A percentile compares a stretch with the other conserved stretches of the same genome.
Evolutionary conservation across 2,113 vertebrate species (phyloP).

Genomic region (Mastomys natalensis): DNA sequence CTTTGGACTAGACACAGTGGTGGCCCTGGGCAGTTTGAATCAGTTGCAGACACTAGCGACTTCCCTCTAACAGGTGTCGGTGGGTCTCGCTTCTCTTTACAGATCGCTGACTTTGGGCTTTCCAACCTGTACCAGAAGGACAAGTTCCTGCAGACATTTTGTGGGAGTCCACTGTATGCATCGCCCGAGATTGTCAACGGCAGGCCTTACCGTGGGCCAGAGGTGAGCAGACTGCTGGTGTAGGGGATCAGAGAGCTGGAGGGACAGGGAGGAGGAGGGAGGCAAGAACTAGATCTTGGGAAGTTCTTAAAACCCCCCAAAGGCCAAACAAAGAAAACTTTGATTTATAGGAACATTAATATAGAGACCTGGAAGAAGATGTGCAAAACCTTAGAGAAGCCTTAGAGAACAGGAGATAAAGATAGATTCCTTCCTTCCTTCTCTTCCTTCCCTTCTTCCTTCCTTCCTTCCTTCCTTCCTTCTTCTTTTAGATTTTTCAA

Average conservation of each 20-base stretch:
- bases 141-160: slow-evolving; percentile 97
- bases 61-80: not conserved
- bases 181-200: slow-evolving; percentile 99
- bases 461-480: too few relatives aligned
- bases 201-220: slow-evolving; percentile 96
- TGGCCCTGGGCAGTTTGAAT: not conserved
- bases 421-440: not conserved
- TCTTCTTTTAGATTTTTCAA: not conserved
- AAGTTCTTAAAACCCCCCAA: not conserved
- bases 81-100: slow-evolving; percentile 69
- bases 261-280: not conserved
- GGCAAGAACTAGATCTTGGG: not conserved
- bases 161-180: slow-evolving; percentile 97
- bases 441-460: too few relatives aligned
- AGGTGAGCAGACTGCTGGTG: slow-evolving; percentile 87
- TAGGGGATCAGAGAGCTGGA: fast-evolving
- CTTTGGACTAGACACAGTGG: not conserved
- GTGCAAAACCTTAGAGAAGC: not conserved
- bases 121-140: slow-evolving; percentile 99
- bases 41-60: not conserved
- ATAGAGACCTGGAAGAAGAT: not conserved
- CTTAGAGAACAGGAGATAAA: slow-evolving; percentile 27
- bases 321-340: not conserved
- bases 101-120: slow-evolving; percentile 99
- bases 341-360: not conserved